Evolutionary conservation across 2,888 invertebrate species (phyloP).

Genomic region (Erannis defoliaria): DNA sequence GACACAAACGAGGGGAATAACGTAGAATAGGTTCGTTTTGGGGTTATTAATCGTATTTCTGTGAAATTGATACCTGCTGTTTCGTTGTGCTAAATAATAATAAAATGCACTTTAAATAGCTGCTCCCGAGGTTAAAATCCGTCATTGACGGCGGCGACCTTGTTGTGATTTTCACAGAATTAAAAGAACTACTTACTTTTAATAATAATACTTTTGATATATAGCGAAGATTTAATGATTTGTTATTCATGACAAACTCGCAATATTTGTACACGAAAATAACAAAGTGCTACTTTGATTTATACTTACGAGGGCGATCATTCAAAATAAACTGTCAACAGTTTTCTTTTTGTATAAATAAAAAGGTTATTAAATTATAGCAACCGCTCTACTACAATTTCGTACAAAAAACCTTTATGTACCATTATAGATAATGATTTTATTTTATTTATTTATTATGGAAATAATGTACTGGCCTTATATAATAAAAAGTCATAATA

Average conservation of each 20-base stretch:
- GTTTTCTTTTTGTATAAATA: background rate
- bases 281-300: slow-evolving; percentile 15
- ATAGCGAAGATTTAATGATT: slow-evolving; percentile 39
- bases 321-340: slow-evolving; percentile 2
- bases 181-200: slow-evolving; percentile 51
- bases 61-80: slow-evolving; percentile 6
- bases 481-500: no score
- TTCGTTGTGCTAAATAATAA: slow-evolving; percentile 17
- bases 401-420: no score
- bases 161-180: slow-evolving; percentile 52
- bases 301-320: slow-evolving; percentile 17
- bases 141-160: slow-evolving; percentile 54
- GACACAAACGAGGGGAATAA: no score
- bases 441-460: no score
- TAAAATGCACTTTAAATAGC: slow-evolving; percentile 22
- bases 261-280: slow-evolving; percentile 18
- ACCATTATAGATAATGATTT: no score
- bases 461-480: no score
- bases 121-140: slow-evolving; percentile 47
- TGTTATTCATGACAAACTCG: slow-evolving; percentile 26
- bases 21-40: no score
- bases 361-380: no score
- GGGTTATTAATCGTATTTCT: no score
- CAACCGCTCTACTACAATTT: no score
- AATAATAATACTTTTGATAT: slow-evolving; percentile 58